Evolutionary conservation across 1,140 invertebrate genomes (phyloP).

Genomic region (Magallana gigas): DNA sequence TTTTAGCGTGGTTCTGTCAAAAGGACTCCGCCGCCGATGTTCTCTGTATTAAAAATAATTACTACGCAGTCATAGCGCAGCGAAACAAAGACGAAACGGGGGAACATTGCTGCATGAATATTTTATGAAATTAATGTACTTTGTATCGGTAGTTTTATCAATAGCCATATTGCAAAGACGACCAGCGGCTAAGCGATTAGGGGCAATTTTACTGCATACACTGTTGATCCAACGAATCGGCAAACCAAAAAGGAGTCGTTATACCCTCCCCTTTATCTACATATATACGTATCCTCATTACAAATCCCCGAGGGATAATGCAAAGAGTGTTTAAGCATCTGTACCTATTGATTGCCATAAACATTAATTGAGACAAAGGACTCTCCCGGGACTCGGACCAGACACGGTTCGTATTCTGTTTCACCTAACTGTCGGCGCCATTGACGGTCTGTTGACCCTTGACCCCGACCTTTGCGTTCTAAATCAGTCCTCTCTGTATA

Average conservation of each 20-base stretch:
- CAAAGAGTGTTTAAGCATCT: conserved; percentile 22
- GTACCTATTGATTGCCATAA: conserved; percentile 3
- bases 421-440: conserved; percentile 10
- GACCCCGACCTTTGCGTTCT: not conserved
- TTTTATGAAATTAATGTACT: conserved; percentile 33
- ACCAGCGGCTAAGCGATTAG: not conserved
- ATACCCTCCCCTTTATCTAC: not conserved
- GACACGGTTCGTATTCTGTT: conserved; percentile 9
- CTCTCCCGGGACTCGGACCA: conserved; percentile 11
- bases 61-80: not conserved
- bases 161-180: conserved; percentile 11
- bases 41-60: no score
- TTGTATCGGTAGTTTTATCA: conserved; percentile 6
- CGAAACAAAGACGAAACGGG: conserved; percentile 3
- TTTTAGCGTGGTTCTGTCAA: conserved; percentile 12
- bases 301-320: not conserved
- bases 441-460: conserved; percentile 22
- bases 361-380: conserved; percentile 18
- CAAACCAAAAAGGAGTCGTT: not conserved
- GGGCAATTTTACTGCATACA: not conserved
- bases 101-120: conserved; percentile 5
- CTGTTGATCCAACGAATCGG: not conserved
- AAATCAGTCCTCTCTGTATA: not conserved
- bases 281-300: not conserved
- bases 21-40: not conserved